Conservation (phyloP, 2,797 vertebrate species). For the Aplochiton taeniatus region DNA sequence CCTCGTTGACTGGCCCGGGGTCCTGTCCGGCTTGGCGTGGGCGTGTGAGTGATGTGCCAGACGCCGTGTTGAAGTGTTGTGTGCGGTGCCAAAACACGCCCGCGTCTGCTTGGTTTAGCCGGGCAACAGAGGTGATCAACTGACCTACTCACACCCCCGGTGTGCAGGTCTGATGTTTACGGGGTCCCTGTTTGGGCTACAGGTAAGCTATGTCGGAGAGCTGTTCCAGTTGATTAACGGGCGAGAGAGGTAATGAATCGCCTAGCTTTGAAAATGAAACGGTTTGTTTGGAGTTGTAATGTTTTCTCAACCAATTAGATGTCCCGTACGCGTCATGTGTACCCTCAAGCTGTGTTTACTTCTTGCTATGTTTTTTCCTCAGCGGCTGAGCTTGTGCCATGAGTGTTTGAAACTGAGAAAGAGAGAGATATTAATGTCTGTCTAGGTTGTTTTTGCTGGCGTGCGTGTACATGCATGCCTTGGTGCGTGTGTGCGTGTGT, state of each 20-base stretch:
- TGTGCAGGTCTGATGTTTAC: neutral
- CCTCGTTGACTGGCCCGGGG: constrained; percentile 22
- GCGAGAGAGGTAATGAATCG: constrained; percentile 23
- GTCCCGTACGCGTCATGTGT: constrained; percentile 26
- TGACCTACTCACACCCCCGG: constrained; percentile 27
- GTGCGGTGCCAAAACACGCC: constrained; percentile 52
- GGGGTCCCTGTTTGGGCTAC: constrained; percentile 10
- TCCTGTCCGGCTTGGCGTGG: constrained; percentile 25
- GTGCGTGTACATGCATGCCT: neutral
- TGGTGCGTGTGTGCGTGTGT: neutral
- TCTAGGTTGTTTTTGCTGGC: too few relatives aligned
- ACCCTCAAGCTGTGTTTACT: neutral
- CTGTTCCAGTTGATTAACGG: constrained; percentile 25
- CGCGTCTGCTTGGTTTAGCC: constrained; percentile 42
- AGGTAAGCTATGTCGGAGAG: constrained; percentile 27
- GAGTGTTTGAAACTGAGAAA: neutral
- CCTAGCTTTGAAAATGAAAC: constrained; percentile 37
- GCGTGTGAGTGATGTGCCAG: constrained; percentile 17
- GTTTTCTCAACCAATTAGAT: constrained; percentile 41
- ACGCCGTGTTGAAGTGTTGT: constrained; percentile 37
- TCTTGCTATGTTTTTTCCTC: too few relatives aligned
- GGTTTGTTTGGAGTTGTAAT: constrained; percentile 35
- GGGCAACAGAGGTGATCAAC: constrained; percentile 37
- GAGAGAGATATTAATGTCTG: too few relatives aligned
- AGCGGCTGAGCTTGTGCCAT: neutral